Base-by-base conservation (phyloP, 2,113 vertebrate genomes). In the Xyliphius kryptos region DNA sequence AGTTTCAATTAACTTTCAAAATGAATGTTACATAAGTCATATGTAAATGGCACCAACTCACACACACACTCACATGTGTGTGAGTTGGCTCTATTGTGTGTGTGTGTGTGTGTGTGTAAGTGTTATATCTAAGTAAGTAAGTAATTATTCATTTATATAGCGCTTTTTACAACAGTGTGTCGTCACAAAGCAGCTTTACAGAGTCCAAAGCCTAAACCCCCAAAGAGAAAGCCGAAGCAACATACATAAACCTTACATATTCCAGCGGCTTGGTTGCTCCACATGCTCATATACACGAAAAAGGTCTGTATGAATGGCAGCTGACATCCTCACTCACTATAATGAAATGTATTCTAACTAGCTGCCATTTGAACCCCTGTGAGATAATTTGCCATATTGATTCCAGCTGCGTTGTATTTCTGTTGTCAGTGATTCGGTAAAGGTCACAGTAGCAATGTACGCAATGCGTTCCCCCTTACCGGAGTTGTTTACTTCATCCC, bases 361-460 rank as follows among this genome's bases (percentile, higher is more conserved):
- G 70, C 74, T 81, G 78, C 79, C 85, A 81, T 77, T 82, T 77
- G 60, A 75, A 76, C 80, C 73, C 70, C 57, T 80, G 72, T 71
- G 64, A 61, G 22, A 79, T 83, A 82, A 88, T 85, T 86, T 83
- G 75, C 77, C 74, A 74, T 83, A 85, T 85, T 81, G 85, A 87
- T 85, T 84, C 54, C 53, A 74, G 58, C 69, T 56, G 55, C 60
- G 47, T 55, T 62, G 59, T 71, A 75, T 82, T 78, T 77, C 76
- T 79, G 77, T 82, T 81, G 80, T 77, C 77, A 61, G 73, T 72
- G 75, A 79, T 83, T 85, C 76, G 69, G 68, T 79, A 83, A 85
- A 87, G 85, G 81, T 83, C 84, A 83, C 69, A 73, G 64, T 69
- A 68, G 61, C 68, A 50, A 66, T 13, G 65, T 52, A 46, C 48